Evolutionary conservation across 2,113 vertebrate genomes (phyloP).

Genomic region (Mus spicilegus): DNA sequence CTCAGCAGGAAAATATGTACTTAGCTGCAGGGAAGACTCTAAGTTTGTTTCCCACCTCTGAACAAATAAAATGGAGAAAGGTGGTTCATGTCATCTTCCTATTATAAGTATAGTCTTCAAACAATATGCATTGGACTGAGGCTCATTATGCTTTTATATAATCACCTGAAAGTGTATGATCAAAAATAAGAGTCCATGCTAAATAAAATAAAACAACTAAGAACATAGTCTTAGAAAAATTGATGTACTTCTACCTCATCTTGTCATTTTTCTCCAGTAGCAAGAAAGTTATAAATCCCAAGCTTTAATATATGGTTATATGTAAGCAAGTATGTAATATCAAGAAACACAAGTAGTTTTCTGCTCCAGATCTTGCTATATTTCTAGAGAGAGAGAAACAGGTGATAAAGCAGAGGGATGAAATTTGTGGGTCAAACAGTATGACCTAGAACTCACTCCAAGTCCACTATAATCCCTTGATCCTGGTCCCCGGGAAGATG

Average conservation of each 20-base stretch:
- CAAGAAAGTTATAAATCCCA: conserved; percentile 16
- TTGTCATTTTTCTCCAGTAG: neutral
- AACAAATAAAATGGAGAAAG: neutral
- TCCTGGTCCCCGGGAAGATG: neutral
- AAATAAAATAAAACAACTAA: neutral
- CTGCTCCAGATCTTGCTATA: neutral
- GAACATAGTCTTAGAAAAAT: neutral
- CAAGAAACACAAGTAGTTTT: neutral
- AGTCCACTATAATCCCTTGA: neutral
- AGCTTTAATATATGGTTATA: neutral
- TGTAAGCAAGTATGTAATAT: neutral
- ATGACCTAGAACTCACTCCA: neutral
- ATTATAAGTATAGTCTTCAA: conserved; percentile 5
- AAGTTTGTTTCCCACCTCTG: neutral
- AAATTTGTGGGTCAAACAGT: neutral
- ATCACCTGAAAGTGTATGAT: neutral
- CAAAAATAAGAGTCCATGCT: neutral
- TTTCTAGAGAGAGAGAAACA: neutral
- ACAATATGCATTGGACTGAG: neutral
- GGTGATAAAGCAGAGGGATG: neutral
- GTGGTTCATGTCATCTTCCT: neutral
- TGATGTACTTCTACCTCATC: neutral
- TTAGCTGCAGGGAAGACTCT: neutral
- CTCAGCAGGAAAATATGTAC: neutral
- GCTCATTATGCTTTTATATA: neutral